phyloP scores from a whole-genome alignment of 2,797 vertebrate genomes.

The Triplophysa bombifrons region DNA sequence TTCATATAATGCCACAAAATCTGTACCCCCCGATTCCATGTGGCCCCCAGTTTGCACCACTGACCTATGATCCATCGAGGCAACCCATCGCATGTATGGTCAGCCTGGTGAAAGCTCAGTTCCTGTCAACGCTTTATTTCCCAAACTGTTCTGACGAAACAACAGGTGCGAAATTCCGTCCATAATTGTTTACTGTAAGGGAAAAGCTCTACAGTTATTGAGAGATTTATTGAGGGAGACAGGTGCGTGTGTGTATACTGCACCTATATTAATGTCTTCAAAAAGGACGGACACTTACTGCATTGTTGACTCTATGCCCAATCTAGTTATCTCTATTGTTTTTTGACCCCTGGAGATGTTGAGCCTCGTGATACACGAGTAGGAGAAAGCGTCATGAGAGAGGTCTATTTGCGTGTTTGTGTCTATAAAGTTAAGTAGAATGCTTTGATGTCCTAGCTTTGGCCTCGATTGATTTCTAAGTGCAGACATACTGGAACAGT shows the following conservation, averaged over 20 bases:
- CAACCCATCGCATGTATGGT: neutral
- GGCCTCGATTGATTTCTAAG: slow-evolving; percentile 12
- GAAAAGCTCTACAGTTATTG: slow-evolving; percentile 22
- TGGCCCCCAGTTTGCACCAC: no score
- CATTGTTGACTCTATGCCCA: slow-evolving; percentile 70
- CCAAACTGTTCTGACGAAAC: slow-evolving; percentile 20
- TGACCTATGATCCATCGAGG: neutral
- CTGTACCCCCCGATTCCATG: no score
- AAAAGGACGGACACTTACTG: slow-evolving; percentile 60
- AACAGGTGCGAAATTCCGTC: slow-evolving; percentile 40
- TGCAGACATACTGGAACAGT: slow-evolving; percentile 18
- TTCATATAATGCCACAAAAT: no score
- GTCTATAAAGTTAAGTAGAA: slow-evolving; percentile 36
- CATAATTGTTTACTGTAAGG: slow-evolving; percentile 39
- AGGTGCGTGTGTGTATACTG: slow-evolving; percentile 14
- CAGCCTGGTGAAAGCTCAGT: slow-evolving; percentile 22
- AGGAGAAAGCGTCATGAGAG: slow-evolving; percentile 42
- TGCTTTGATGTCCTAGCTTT: slow-evolving; percentile 46
- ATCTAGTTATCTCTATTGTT: slow-evolving; percentile 67
- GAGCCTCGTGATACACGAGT: slow-evolving; percentile 64
- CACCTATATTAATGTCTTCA: neutral
- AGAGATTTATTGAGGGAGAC: slow-evolving; percentile 44
- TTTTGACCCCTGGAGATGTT: slow-evolving; percentile 60
- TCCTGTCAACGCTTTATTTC: slow-evolving; percentile 21
- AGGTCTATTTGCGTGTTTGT: slow-evolving; percentile 29